A percentile compares a stretch with the other conserved stretches of the same genome.
Evolutionary conservation across 2,113 vertebrate species (phyloP).

Genomic region (Gambusia affinis): DNA sequence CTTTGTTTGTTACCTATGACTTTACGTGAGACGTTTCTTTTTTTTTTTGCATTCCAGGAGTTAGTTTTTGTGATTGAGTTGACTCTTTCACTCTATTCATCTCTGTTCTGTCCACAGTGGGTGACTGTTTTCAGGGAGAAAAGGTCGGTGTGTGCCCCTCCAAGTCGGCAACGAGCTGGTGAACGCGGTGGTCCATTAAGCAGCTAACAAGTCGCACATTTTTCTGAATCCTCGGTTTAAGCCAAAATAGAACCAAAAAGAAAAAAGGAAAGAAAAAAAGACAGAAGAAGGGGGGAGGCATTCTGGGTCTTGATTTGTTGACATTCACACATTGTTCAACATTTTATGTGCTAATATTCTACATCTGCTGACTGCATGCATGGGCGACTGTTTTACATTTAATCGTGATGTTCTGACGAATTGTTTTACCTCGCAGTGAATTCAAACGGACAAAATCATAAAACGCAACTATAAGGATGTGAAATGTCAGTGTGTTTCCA

Average conservation of each 20-base stretch:
- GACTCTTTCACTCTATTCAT: constrained; percentile 4
- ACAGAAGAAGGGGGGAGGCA: not conserved
- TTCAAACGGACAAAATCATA: not conserved
- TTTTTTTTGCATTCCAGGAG: constrained; percentile 12
- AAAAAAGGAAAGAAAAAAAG: too few relatives aligned
- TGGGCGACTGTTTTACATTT: not conserved
- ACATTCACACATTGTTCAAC: not conserved
- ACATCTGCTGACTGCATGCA: too few relatives aligned
- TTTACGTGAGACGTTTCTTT: constrained; percentile 8
- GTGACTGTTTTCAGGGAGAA: not conserved
- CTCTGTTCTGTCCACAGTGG: not conserved
- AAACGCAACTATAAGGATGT: not conserved
- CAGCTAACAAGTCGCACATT: not conserved
- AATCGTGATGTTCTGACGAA: not conserved
- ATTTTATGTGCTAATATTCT: too few relatives aligned
- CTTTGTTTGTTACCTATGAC: constrained; percentile 2
- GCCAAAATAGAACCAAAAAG: constrained; percentile 1
- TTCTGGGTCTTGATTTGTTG: not conserved
- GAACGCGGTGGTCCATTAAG: constrained; percentile 15
- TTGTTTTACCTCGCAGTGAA: too few relatives aligned
- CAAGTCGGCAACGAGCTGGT: not conserved
- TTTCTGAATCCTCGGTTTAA: constrained; percentile 11
- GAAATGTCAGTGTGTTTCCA: not conserved
- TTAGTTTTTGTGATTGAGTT: constrained; percentile 5
- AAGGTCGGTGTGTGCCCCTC: constrained; percentile 2